Evolutionary conservation across 2,888 invertebrate genomes (phyloP), one percentile per base, ranked within the genome.

Genomic region (Ditula angustiorana): DNA sequence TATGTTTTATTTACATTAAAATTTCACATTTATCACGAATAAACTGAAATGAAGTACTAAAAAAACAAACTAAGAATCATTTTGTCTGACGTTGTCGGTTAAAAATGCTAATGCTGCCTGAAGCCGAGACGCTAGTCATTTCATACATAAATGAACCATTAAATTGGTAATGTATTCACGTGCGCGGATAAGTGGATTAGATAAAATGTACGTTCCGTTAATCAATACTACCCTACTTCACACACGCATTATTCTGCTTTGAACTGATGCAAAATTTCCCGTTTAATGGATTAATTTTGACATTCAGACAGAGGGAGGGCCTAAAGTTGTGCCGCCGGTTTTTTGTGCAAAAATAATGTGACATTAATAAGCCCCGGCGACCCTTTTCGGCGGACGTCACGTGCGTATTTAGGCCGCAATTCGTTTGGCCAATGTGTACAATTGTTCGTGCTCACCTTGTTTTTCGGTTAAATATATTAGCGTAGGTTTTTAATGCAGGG

Each of bases 321-420:
- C 79, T 78, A 82, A 53, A 53, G 21, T 87, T 85, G 41, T 19
- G 16, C 76, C 71, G 74, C 69, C 67, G 76, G 75, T 79, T 84
- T 87, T 81, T 77, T 78, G 78, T 79, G 75, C 76, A 70, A 79
- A 82, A 82, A 83, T 85, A 86, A 87, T 86, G 81, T 82, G 82
- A 85, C 87, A 82, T 86, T 86, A 86, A 87, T 86, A 83, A 87
- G 86, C 83, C 83, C 78, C 80, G 77, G 78, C 80, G 79, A 80
- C 71, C 81, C 79, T 80, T 83, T 82, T 80, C 78, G 73, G 73
- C 77, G 77, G 75, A 80, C 81, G 81, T 82, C 82, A 81, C 78
- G 80, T 67, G 21, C 37, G 35, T 79, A 80, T 83, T 80, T 77
- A 73, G 83, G 82, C 80, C 79, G 74, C 75, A 73, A 71, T 76